Base-by-base conservation (phyloP, 1,140 invertebrate species). In the Papilio xuthus region DNA sequence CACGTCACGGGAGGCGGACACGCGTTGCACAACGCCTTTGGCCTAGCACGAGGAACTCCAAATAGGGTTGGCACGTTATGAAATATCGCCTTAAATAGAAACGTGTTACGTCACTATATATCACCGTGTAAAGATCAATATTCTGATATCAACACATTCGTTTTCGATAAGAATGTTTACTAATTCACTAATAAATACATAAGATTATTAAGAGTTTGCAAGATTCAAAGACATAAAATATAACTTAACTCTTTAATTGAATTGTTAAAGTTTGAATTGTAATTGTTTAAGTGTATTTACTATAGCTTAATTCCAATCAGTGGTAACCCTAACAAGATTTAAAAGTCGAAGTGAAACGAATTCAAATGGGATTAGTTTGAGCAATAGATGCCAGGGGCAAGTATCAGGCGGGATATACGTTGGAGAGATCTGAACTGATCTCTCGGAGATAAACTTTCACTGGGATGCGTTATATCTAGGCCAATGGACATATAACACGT, bases 331-430 rank as follows among this genome's bases (percentile, higher is more conserved):
- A 56, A 63, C 20, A 26, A 32, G 13, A 13, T 60, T 63, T 76
- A 69, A 47, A 81, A 87, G 85, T 82, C 85, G 83, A 44, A 47
- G 85, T 86, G 83, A 88, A 82, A 76, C 79, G 80, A 84, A 87
- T 86, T 79, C 79, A 84, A 91, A 89, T 88, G 84, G 82, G 83
- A 85, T 84, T 76, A 82, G 60, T 70, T 92, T 91, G 79, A 83
- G 86, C 82, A 90, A 91, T 88, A 92, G 87, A 90, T 89, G 89
- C 89, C 88, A 82, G 81, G 80, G 78, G 75, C 74, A 78, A 77
- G 26, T 12, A 23, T 10, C 26, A 63, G 4, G 26, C 60, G 60
- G 60, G 60, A 67, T 67, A 28, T 4, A 67, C 0, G 60, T 15
- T 26, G 13, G 60, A 67, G 60, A 67, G 60, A 67, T 67, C 26